Evolutionary conservation across 2,797 vertebrate species (phyloP).

Genomic region (Gymnoscopelus braueri): DNA sequence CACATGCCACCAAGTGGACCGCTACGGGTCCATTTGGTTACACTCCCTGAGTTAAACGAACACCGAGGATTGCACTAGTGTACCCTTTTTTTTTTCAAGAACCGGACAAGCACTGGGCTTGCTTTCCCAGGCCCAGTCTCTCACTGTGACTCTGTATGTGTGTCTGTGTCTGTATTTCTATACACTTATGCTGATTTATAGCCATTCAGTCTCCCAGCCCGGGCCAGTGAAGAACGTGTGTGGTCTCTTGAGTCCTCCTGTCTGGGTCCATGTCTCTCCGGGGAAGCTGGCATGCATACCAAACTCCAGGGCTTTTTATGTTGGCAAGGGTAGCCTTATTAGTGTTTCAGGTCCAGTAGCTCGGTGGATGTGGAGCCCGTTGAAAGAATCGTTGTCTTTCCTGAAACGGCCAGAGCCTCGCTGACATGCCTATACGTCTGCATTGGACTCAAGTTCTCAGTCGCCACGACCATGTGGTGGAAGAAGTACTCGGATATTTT

Average conservation of each 20-base stretch:
- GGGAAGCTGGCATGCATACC: slow-evolving; percentile 11
- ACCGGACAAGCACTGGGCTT: too few relatives aligned
- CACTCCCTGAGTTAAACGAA: too few relatives aligned
- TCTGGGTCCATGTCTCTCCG: slow-evolving; percentile 2
- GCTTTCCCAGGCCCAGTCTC: too few relatives aligned
- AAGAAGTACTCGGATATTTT: too few relatives aligned
- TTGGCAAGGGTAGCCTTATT: slow-evolving; percentile 10
- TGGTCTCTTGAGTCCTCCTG: slow-evolving; percentile 6
- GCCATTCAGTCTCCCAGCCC: not conserved
- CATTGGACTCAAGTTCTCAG: not conserved
- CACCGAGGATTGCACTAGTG: too few relatives aligned
- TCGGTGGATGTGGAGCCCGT: slow-evolving; percentile 5
- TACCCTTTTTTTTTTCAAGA: too few relatives aligned
- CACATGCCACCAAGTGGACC: too few relatives aligned
- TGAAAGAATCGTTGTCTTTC: slow-evolving; percentile 18
- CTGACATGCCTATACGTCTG: slow-evolving; percentile 20
- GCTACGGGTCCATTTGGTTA: too few relatives aligned
- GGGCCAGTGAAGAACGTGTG: slow-evolving; percentile 20
- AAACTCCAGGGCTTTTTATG: slow-evolving; percentile 12
- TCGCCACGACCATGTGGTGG: too few relatives aligned
- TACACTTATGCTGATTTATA: slow-evolving; percentile 7
- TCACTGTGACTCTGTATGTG: not conserved
- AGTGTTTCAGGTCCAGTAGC: slow-evolving; percentile 15
- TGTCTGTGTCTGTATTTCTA: not conserved
- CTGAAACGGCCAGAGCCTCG: slow-evolving; percentile 22